phyloP scores from a whole-genome alignment of 1,140 invertebrate species.

The Papilio aristodemus region DNA sequence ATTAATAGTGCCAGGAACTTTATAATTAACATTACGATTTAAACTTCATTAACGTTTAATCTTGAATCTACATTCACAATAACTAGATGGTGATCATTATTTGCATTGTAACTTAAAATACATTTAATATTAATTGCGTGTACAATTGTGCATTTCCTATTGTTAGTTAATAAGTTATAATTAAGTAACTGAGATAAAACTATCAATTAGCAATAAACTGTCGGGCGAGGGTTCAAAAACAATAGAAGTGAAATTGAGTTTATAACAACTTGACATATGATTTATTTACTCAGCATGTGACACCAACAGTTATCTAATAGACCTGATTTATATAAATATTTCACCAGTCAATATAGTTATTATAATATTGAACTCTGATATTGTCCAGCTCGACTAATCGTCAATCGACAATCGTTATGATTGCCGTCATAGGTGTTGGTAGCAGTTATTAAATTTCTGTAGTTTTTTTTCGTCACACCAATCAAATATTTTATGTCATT shows the following conservation, averaged over 20 bases:
- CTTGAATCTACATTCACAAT: too few relatives aligned
- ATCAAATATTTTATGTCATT: too few relatives aligned
- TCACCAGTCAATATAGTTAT: constrained; percentile 58
- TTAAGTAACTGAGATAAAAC: not conserved
- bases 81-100: too few relatives aligned
- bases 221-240: constrained; percentile 20
- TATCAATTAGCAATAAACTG: constrained; percentile 3
- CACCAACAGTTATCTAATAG: constrained; percentile 61
- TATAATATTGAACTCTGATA: constrained; percentile 51
- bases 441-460: too few relatives aligned
- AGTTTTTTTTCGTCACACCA: too few relatives aligned
- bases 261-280: constrained; percentile 17
- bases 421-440: not conserved
- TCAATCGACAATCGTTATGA: constrained; percentile 41
- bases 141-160: not conserved
- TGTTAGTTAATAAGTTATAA: not conserved
- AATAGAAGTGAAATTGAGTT: constrained; percentile 27
- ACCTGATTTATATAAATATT: constrained; percentile 59
- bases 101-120: too few relatives aligned
- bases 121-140: not conserved
- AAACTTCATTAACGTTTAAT: too few relatives aligned
- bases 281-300: constrained; percentile 39
- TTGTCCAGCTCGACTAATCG: constrained; percentile 44
- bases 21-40: not conserved
- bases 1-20: not conserved